Conservation (phyloP, 1,140 invertebrate genomes). For the Philopotamus ludificatus region DNA sequence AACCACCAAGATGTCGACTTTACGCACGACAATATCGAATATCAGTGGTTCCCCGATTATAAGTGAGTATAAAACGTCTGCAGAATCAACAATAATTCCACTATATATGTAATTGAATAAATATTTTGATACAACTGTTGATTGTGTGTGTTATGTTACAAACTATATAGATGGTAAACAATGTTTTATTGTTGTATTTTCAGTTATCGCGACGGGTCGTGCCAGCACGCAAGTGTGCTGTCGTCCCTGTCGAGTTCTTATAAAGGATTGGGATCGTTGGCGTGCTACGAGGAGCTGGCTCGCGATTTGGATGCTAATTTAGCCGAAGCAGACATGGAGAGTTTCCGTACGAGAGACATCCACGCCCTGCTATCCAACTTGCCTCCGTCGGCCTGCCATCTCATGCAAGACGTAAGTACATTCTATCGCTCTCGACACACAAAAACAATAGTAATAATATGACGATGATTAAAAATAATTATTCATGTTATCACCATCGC, state of each 20-base stretch:
- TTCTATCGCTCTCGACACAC: too few relatives aligned
- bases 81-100: too few relatives aligned
- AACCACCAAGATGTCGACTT: slow-evolving; percentile 64
- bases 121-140: background rate
- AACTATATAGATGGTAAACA: background rate
- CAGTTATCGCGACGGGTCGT: slow-evolving; percentile 76
- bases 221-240: slow-evolving; percentile 75
- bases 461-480: background rate
- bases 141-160: slow-evolving; percentile 2
- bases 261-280: slow-evolving; percentile 68
- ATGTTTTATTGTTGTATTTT: slow-evolving; percentile 41
- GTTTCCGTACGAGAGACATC: slow-evolving; percentile 88
- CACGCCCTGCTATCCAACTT: slow-evolving; percentile 78
- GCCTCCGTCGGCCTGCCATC: slow-evolving; percentile 55
- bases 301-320: slow-evolving; percentile 88
- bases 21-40: slow-evolving; percentile 84
- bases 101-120: too few relatives aligned
- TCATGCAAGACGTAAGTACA: slow-evolving; percentile 41
- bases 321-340: slow-evolving; percentile 93
- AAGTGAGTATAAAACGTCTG: slow-evolving; percentile 64
- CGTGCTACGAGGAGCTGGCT: slow-evolving; percentile 78
- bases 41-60: slow-evolving; percentile 86
- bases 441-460: background rate
- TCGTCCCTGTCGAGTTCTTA: slow-evolving; percentile 78
- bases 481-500: background rate